Evolutionary conservation across 1,140 invertebrate species (phyloP).

Genomic region (Condylostylus longicornis): DNA sequence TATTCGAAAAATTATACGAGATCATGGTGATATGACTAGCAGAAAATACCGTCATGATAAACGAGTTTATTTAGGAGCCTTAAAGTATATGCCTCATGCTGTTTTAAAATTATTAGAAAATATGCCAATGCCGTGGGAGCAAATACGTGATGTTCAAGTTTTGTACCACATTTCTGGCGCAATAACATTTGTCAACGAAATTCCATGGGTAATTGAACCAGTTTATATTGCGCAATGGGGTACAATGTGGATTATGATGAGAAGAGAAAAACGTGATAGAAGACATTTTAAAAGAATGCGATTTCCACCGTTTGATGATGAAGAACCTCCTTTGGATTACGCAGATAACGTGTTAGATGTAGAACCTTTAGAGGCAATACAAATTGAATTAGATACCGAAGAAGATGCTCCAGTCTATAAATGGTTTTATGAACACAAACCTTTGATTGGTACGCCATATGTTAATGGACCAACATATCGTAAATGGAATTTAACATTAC

Average conservation of each 20-base stretch:
- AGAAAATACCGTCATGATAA: constrained; percentile 98
- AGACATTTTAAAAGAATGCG: constrained; percentile 99
- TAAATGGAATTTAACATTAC: constrained; percentile 86
- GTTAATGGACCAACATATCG: constrained; percentile 97
- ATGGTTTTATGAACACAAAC: constrained; percentile 99
- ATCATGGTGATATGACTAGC: constrained; percentile 99
- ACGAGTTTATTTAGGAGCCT: constrained; percentile 90
- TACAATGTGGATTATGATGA: constrained; percentile 99
- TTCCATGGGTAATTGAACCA: constrained; percentile 98
- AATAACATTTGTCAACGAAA: constrained; percentile 99
- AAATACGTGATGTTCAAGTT: constrained; percentile 95
- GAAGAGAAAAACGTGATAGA: constrained; percentile 94
- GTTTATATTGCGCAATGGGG: constrained; percentile 99
- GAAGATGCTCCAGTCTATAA: constrained; percentile 82
- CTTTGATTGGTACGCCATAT: constrained; percentile 77
- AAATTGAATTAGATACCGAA: constrained; percentile 93
- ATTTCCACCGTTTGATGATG: constrained; percentile 99
- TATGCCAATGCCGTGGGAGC: constrained; percentile 99
- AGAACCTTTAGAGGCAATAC: constrained; percentile 96
- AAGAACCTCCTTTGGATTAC: constrained; percentile 98
- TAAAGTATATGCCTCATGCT: constrained; percentile 99
- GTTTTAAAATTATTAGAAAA: constrained; percentile 97
- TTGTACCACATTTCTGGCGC: constrained; percentile 97
- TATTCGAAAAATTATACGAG: constrained; percentile 95
- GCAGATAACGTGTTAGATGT: constrained; percentile 98